A percentile compares a stretch with the other conserved stretches of the same genome.
Conservation (phyloP, 2,888 invertebrate genomes). For the Patella pellucida region DNA sequence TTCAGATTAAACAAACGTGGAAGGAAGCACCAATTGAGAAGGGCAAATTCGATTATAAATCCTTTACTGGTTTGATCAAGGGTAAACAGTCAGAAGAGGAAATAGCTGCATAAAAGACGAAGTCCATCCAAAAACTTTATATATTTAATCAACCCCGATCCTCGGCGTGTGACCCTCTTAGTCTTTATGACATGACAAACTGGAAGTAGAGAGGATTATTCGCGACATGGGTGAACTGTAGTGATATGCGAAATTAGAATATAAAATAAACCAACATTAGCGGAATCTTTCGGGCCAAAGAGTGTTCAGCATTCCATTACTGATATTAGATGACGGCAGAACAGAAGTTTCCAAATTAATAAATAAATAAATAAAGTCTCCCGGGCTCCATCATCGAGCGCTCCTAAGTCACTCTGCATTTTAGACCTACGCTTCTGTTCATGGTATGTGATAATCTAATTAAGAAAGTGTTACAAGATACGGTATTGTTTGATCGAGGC, state of each 20-base stretch:
- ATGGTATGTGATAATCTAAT: slow-evolving; percentile 31
- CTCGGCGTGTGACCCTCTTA: no score
- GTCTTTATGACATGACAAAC: slow-evolving; percentile 26
- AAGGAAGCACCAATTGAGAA: slow-evolving; percentile 20
- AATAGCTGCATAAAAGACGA: slow-evolving; percentile 6
- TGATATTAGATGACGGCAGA: slow-evolving; percentile 20
- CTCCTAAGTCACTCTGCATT: slow-evolving; percentile 11
- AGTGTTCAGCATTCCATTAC: slow-evolving; percentile 62
- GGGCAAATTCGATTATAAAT: slow-evolving; percentile 17
- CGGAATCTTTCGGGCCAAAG: slow-evolving; percentile 61
- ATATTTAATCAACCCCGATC: no score
- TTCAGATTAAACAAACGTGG: slow-evolving; percentile 23
- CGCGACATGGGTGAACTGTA: slow-evolving; percentile 18
- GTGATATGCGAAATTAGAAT: slow-evolving; percentile 20
- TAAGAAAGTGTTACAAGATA: slow-evolving; percentile 24
- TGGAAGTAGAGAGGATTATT: slow-evolving; percentile 14
- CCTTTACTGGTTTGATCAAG: slow-evolving; percentile 18
- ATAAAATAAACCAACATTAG: slow-evolving; percentile 22
- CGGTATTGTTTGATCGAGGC: slow-evolving; percentile 8
- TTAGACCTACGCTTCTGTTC: slow-evolving; percentile 29
- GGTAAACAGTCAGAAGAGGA: slow-evolving; percentile 19
- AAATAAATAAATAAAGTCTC: slow-evolving; percentile 21
- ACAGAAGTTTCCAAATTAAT: slow-evolving; percentile 22
- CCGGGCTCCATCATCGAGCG: slow-evolving; percentile 30
- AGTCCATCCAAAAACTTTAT: neutral